Evolutionary conservation across 2,113 vertebrate species (phyloP).

Genomic region (Upupa epops): DNA sequence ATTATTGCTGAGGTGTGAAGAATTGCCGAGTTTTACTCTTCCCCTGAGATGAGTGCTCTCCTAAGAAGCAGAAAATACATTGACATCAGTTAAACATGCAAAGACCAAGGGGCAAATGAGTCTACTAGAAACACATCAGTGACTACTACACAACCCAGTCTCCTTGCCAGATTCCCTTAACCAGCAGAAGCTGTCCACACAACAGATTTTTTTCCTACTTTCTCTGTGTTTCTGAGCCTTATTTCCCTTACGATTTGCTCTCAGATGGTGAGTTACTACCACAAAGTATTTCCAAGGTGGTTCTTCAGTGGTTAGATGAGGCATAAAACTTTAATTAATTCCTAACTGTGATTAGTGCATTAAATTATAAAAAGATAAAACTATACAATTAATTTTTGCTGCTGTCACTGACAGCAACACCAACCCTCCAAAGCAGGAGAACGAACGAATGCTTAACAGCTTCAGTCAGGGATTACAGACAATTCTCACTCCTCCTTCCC

Average conservation of each 20-base stretch:
- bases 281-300: not conserved
- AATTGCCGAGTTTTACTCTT: slow-evolving; percentile 73
- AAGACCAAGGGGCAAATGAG: not conserved
- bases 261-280: not conserved
- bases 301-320: not conserved
- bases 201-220: not conserved
- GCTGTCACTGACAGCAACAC: not conserved
- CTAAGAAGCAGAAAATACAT: slow-evolving; percentile 61
- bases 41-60: slow-evolving; percentile 67
- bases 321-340: not conserved
- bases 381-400: not conserved
- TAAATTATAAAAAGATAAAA: not conserved
- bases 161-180: not conserved
- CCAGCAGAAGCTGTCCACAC: not conserved
- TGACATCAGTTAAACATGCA: not conserved
- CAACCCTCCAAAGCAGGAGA: not conserved
- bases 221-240: not conserved
- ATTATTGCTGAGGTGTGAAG: slow-evolving; percentile 60
- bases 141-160: not conserved
- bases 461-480: not conserved
- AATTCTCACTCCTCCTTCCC: not conserved
- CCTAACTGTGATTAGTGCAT: not conserved
- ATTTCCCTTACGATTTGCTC: not conserved
- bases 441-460: not conserved
- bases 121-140: not conserved